Conservation (phyloP, 1,140 invertebrate genomes). For the Conus ventricosus region DNA sequence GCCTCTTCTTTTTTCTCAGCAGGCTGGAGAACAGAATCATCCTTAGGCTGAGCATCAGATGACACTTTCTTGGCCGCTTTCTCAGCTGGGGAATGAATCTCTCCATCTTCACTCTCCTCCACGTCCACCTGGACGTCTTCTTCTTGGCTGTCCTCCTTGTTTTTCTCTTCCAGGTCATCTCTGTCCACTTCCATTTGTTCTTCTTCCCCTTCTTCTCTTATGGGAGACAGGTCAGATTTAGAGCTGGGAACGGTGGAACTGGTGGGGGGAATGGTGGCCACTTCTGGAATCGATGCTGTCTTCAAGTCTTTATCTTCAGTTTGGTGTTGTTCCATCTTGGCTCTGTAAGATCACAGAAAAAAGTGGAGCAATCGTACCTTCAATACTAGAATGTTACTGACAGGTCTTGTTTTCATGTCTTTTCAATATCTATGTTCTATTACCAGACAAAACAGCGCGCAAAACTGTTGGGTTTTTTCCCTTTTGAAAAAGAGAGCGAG, state of each 20-base stretch:
- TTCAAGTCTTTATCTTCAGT: neutral
- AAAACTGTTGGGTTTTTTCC: too few species aligned
- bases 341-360: neutral
- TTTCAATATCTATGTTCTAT: too few species aligned
- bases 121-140: conserved; percentile 48
- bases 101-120: conserved; percentile 46
- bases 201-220: conserved; percentile 34
- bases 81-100: conserved; percentile 13
- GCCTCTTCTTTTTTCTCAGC: conserved; percentile 23
- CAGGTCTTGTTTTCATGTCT: too few species aligned
- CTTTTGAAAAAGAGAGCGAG: too few species aligned
- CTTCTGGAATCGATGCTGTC: neutral
- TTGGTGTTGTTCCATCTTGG: neutral
- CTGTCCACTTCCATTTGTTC: conserved; percentile 30
- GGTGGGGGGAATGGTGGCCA: neutral
- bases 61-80: conserved; percentile 48
- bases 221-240: conserved; percentile 37
- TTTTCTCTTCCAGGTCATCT: conserved; percentile 25
- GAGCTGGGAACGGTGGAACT: neutral
- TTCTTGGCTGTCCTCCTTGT: conserved; percentile 49
- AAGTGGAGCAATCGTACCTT: neutral
- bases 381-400: too few species aligned
- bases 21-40: conserved; percentile 17
- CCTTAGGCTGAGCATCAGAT: neutral
- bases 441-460: too few species aligned